Percentiles rank a stretch among this genome's conserved stretches.
Conservation (phyloP, 2,113 vertebrate genomes). For the Rhinolophus ferrumequinum region DNA sequence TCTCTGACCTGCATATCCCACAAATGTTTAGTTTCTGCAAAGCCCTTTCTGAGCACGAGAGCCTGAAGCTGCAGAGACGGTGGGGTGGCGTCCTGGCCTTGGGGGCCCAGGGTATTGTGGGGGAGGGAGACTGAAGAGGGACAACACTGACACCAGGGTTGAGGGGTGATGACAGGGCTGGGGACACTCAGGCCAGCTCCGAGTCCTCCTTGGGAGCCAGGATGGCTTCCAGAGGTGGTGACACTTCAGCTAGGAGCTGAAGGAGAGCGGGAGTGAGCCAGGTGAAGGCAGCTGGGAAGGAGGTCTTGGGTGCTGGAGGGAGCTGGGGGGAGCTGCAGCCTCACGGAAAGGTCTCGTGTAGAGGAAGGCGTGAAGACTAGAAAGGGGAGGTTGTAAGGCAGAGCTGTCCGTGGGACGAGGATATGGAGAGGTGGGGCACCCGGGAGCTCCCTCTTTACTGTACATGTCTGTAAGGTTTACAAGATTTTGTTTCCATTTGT, state of each 20-base stretch:
- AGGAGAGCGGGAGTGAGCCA: not conserved
- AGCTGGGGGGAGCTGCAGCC: rapidly evolving
- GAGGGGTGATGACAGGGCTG: not conserved
- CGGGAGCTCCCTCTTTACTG: too few species aligned
- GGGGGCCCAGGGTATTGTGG: rapidly evolving
- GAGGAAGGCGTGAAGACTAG: rapidly evolving
- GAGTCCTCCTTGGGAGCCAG: not conserved
- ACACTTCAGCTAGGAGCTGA: not conserved
- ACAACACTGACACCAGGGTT: not conserved
- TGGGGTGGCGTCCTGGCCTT: not conserved
- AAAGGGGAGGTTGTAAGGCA: too few species aligned
- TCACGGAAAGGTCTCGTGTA: rapidly evolving
- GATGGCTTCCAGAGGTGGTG: not conserved
- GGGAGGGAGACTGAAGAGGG: not conserved
- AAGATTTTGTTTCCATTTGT: too few species aligned
- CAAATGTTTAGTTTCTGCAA: not conserved
- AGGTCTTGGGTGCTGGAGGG: not conserved
- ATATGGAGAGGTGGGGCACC: not conserved
- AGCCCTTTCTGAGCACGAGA: not conserved
- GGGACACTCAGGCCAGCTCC: not conserved
- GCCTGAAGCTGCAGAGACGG: not conserved
- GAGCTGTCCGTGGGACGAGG: too few species aligned
- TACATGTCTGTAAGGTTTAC: not conserved
- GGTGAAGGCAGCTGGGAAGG: not conserved
- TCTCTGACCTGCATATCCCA: slow-evolving; percentile 56